These are phyloP conservation scores for Pogonocichla stellata DNA, from an alignment of 2,113 vertebrate species.

Conservation along the genomic window DNA sequence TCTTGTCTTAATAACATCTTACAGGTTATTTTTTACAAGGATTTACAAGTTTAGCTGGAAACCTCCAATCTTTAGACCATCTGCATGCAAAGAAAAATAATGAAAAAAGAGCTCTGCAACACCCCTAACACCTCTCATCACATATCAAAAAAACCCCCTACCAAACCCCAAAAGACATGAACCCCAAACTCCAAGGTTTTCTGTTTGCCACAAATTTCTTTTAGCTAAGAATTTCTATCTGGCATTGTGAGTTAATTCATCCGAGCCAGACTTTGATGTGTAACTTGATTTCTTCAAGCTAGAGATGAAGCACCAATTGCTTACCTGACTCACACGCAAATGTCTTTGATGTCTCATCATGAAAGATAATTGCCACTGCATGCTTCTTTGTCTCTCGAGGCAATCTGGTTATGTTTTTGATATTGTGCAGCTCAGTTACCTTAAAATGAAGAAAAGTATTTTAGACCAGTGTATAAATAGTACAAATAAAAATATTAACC, in stretches of 20 bases:
- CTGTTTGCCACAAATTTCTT: slow-evolving; percentile 41
- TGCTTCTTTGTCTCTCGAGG: slow-evolving; percentile 98
- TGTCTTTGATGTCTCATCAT: slow-evolving; percentile 96
- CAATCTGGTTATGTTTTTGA: slow-evolving; percentile 97
- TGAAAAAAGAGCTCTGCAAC: slow-evolving; percentile 10
- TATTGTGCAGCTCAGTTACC: slow-evolving; percentile 97
- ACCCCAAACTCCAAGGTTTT: background rate
- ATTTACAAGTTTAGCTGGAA: slow-evolving; percentile 56
- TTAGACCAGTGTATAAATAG: slow-evolving; percentile 15
- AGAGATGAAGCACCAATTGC: slow-evolving; percentile 52
- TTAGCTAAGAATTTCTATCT: slow-evolving; percentile 46
- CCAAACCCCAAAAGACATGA: background rate
- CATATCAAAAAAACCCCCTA: background rate
- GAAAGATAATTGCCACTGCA: slow-evolving; percentile 97
- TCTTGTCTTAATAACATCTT: background rate
- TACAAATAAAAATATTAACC: background rate
- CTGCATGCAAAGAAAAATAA: slow-evolving; percentile 45
- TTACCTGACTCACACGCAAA: slow-evolving; percentile 99
- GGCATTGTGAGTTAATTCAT: background rate
- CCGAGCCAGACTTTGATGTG: slow-evolving; percentile 8
- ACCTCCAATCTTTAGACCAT: slow-evolving; percentile 48
- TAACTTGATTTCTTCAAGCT: slow-evolving; percentile 27
- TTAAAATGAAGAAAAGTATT: slow-evolving; percentile 76
- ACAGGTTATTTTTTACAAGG: slow-evolving; percentile 26
- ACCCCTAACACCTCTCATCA: background rate